phyloP scores from a whole-genome alignment of 2,888 invertebrate species.

The Ornithoptera alexandrae region DNA sequence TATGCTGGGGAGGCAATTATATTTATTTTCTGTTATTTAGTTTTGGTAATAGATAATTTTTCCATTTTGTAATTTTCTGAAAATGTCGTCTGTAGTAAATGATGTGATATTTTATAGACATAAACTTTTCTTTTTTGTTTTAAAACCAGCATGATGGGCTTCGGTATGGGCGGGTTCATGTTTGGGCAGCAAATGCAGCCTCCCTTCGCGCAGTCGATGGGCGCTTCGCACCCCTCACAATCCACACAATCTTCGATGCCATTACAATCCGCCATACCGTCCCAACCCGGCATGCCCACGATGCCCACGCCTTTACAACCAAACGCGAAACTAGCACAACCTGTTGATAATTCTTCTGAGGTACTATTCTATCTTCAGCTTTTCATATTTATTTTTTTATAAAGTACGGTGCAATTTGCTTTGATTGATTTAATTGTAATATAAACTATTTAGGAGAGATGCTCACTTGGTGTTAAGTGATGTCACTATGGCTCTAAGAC shows the following conservation, averaged over 20 bases:
- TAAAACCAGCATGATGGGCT: conserved; percentile 45
- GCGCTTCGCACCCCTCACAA: conserved; percentile 32
- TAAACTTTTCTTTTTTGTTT: not conserved
- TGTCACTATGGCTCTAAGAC: too few relatives aligned
- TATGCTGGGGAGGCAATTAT: too few relatives aligned
- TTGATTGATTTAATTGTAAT: too few relatives aligned
- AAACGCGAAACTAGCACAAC: not conserved
- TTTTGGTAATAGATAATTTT: too few relatives aligned
- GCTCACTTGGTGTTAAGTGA: too few relatives aligned
- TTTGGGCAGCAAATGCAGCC: conserved; percentile 61
- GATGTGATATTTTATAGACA: too few relatives aligned
- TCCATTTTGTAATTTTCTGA: too few relatives aligned
- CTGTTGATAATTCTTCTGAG: not conserved
- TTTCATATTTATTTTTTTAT: not conserved
- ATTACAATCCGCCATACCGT: conserved; percentile 29
- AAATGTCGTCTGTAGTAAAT: too few relatives aligned
- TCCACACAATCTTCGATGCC: conserved; percentile 32
- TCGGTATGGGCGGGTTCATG: conserved; percentile 69
- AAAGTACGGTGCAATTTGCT: not conserved
- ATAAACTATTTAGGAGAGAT: too few relatives aligned
- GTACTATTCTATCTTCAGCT: not conserved
- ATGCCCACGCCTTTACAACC: conserved; percentile 5
- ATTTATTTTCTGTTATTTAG: too few relatives aligned
- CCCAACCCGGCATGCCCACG: conserved; percentile 27
- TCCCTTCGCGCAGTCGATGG: conserved; percentile 42